phyloP scores from a whole-genome alignment of 2,888 invertebrate species.

The Dasypolia templi region DNA sequence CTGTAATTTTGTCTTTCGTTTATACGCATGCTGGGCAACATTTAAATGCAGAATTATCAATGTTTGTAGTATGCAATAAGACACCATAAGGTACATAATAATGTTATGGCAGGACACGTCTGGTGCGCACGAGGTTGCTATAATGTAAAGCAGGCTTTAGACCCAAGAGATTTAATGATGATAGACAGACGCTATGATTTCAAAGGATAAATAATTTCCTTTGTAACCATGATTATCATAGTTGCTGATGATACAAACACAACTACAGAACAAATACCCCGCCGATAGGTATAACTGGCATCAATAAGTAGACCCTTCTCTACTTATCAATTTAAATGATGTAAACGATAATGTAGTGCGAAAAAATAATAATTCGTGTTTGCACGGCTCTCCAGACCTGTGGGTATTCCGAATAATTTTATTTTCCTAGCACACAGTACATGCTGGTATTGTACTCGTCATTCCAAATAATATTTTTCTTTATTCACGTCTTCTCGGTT shows the following conservation, averaged over 20 bases:
- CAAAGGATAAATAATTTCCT: constrained; percentile 14
- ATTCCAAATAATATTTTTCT: constrained; percentile 29
- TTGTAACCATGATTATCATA: background rate
- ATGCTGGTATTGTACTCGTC: constrained; percentile 19
- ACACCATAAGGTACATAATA: background rate
- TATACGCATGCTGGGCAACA: background rate
- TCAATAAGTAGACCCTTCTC: constrained; percentile 19
- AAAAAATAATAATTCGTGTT: constrained; percentile 51
- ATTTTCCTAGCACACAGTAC: constrained; percentile 27
- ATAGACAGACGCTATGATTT: constrained; percentile 7
- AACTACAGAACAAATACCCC: background rate
- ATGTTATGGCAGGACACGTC: no score
- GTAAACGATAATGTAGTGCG: constrained; percentile 39
- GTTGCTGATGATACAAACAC: background rate
- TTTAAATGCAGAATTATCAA: background rate
- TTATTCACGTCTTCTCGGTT: constrained; percentile 11
- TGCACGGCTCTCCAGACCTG: background rate
- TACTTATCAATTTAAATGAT: constrained; percentile 39
- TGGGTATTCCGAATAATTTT: constrained; percentile 41
- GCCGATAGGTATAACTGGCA: background rate
- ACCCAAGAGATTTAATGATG: background rate
- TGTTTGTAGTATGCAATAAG: background rate
- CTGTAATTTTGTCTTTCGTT: background rate
- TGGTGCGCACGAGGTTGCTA: background rate
- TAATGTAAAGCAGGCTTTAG: constrained; percentile 5